These are phyloP conservation scores for Stercorarius parasiticus DNA, from an alignment of 2,113 vertebrate species.

Conservation along the genomic window DNA sequence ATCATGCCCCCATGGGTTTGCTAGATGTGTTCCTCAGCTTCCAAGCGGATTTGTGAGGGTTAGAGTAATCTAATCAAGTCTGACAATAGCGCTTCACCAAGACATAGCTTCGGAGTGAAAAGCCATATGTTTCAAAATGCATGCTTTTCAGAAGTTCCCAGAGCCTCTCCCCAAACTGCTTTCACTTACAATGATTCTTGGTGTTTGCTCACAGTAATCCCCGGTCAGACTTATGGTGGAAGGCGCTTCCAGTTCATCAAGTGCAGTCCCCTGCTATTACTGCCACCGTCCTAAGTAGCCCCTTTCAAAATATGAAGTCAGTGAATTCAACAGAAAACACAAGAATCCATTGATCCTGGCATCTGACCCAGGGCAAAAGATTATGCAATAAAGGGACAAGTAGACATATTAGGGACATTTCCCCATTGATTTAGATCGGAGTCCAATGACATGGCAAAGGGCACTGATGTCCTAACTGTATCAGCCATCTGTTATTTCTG, in stretches of 20 bases:
- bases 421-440: not conserved
- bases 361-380: slow-evolving; percentile 30
- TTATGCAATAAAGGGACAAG: slow-evolving; percentile 6
- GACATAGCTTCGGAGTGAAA: not conserved
- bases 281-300: not conserved
- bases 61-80: not conserved
- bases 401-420: not conserved
- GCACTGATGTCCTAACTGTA: not conserved
- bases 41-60: not conserved
- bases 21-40: not conserved
- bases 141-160: not conserved
- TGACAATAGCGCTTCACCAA: not conserved
- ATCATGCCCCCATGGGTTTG: not conserved
- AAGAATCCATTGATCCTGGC: not conserved
- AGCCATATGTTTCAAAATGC: not conserved
- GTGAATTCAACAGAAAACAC: not conserved
- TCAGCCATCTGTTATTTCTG: slow-evolving; percentile 33
- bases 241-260: not conserved
- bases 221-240: not conserved
- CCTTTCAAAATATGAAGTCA: not conserved
- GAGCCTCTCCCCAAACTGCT: not conserved
- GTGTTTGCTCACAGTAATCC: not conserved
- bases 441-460: not conserved
- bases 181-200: not conserved
- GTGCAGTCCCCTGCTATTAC: not conserved